phyloP scores from a whole-genome alignment of 2,113 vertebrate species.

The Ciconia maguari region DNA sequence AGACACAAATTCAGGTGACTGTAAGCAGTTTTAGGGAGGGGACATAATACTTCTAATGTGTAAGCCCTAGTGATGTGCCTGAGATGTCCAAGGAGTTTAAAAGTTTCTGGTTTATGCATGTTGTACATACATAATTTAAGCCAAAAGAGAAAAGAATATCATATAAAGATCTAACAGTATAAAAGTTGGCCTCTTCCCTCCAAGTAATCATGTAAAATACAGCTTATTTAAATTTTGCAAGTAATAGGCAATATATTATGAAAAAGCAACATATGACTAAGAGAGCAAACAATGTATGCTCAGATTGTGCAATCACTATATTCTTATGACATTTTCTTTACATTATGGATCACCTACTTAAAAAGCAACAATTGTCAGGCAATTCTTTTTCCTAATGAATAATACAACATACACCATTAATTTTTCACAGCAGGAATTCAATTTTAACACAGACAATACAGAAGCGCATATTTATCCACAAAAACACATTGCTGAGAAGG shows the following conservation, averaged over 20 bases:
- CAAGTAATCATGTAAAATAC: background rate
- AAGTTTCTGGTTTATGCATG: background rate
- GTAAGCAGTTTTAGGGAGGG: accelerated
- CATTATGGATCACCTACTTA: background rate
- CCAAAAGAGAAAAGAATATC: background rate
- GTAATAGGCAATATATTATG: background rate
- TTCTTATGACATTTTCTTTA: background rate
- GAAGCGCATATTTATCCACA: background rate
- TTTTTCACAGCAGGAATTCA: background rate
- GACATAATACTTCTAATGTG: background rate
- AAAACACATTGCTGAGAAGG: background rate
- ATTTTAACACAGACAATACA: background rate
- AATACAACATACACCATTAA: background rate
- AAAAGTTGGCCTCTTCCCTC: background rate
- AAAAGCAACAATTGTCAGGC: background rate
- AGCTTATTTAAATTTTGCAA: background rate
- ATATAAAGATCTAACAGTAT: background rate
- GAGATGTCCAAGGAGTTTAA: background rate
- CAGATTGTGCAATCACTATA: background rate
- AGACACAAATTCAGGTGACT: background rate
- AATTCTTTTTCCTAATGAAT: background rate
- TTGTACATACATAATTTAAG: background rate
- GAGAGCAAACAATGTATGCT: background rate
- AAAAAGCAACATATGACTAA: background rate
- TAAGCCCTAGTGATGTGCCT: background rate